These are phyloP conservation scores for Heterodera filipjevi DNA, from an alignment of 2,888 invertebrate species.

Conservation along the genomic window DNA sequence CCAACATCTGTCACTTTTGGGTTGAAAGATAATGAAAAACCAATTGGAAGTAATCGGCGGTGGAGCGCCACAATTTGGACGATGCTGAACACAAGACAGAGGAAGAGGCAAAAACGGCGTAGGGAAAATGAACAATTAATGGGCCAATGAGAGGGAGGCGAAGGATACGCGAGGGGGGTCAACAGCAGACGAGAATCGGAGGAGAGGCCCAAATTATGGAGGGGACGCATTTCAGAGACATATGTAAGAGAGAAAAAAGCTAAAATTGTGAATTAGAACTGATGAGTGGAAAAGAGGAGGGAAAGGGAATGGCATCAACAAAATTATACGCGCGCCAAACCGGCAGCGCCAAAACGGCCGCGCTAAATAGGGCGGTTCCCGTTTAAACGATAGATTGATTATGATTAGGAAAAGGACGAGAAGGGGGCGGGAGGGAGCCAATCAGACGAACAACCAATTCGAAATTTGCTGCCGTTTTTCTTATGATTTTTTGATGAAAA, in stretches of 20 bases:
- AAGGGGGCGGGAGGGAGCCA: too few relatives aligned
- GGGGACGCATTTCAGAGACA: neutral
- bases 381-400: too few relatives aligned
- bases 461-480: too few relatives aligned
- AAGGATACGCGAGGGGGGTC: neutral
- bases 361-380: too few relatives aligned
- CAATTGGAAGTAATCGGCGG: conserved; percentile 4
- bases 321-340: too few relatives aligned
- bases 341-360: too few relatives aligned
- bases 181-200: neutral
- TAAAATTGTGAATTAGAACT: too few relatives aligned
- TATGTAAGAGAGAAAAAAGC: too few relatives aligned
- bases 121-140: conserved; percentile 5
- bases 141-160: neutral
- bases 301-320: too few relatives aligned
- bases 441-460: too few relatives aligned
- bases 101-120: conserved; percentile 2
- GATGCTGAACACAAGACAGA: conserved; percentile 1
- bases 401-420: too few relatives aligned
- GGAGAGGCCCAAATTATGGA: neutral
- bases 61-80: neutral
- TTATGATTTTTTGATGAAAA: too few relatives aligned
- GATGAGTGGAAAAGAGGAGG: neutral
- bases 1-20: neutral
- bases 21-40: neutral